These are phyloP conservation scores for Hoplias malabaricus DNA, from an alignment of 2,113 vertebrate genomes.

Conservation along the genomic window DNA sequence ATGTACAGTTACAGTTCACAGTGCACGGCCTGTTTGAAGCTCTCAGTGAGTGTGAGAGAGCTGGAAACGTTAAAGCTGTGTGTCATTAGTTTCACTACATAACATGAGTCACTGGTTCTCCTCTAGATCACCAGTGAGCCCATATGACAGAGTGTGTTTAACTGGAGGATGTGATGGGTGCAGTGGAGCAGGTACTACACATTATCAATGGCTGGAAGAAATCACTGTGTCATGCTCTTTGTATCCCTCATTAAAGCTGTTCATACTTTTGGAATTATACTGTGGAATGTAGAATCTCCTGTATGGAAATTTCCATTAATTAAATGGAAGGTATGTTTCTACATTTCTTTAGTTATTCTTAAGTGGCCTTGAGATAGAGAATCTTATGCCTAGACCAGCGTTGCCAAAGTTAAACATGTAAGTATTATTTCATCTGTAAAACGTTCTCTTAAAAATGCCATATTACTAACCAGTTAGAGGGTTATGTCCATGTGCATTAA, in stretches of 20 bases:
- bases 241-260: background rate
- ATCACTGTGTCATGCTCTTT: background rate
- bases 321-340: too few species aligned
- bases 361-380: too few species aligned
- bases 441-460: too few species aligned
- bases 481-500: too few species aligned
- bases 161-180: background rate
- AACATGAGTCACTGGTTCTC: slow-evolving; percentile 36
- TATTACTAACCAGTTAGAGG: too few species aligned
- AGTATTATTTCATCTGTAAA: too few species aligned
- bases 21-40: slow-evolving; percentile 15
- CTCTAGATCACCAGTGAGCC: slow-evolving; percentile 9
- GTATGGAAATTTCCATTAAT: background rate
- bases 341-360: too few species aligned
- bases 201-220: slow-evolving; percentile 22
- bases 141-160: slow-evolving; percentile 12
- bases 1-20: slow-evolving; percentile 43
- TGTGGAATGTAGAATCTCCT: background rate
- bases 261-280: background rate
- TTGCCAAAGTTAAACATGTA: too few species aligned
- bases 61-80: slow-evolving; percentile 26
- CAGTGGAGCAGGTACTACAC: background rate
- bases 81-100: slow-evolving; percentile 18
- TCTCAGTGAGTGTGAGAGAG: background rate
- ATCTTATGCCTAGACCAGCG: too few species aligned